These are phyloP conservation scores for Heliothis subflexa DNA, from an alignment of 1,140 invertebrate genomes.

Conservation along the genomic window DNA sequence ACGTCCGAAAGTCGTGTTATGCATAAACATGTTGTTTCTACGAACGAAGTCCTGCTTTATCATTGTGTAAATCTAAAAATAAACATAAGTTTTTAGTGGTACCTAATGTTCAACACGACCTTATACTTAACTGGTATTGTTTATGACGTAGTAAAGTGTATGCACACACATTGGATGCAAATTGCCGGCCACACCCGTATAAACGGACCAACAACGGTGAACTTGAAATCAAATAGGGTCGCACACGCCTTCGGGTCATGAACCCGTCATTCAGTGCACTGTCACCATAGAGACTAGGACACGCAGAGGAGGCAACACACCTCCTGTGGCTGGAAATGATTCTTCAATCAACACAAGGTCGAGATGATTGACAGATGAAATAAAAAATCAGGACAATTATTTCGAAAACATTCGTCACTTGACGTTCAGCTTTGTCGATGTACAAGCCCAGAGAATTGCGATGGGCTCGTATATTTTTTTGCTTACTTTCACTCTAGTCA, in stretches of 20 bases:
- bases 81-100: slow-evolving; percentile 18
- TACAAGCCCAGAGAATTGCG: neutral
- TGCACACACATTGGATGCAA: slow-evolving; percentile 67
- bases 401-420: neutral
- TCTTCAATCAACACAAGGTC: no score
- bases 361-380: slow-evolving; percentile 2
- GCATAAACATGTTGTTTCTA: slow-evolving; percentile 45
- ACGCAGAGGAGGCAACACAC: slow-evolving; percentile 16
- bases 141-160: slow-evolving; percentile 16
- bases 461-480: no score
- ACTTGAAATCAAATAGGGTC: slow-evolving; percentile 66
- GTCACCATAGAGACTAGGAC: slow-evolving; percentile 35
- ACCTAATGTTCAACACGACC: neutral
- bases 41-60: slow-evolving; percentile 30
- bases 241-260: slow-evolving; percentile 61
- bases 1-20: slow-evolving; percentile 46
- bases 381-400: neutral
- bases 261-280: slow-evolving; percentile 51
- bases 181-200: slow-evolving; percentile 63
- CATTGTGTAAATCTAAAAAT: slow-evolving; percentile 25
- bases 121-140: slow-evolving; percentile 31
- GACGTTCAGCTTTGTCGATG: neutral
- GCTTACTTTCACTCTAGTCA: no score
- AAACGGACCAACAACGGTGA: slow-evolving; percentile 60
- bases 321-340: neutral